A percentile compares a stretch with the other conserved stretches of the same genome.
Conservation (phyloP, 2,113 vertebrate species). For the Dryoscopus gambensis region DNA sequence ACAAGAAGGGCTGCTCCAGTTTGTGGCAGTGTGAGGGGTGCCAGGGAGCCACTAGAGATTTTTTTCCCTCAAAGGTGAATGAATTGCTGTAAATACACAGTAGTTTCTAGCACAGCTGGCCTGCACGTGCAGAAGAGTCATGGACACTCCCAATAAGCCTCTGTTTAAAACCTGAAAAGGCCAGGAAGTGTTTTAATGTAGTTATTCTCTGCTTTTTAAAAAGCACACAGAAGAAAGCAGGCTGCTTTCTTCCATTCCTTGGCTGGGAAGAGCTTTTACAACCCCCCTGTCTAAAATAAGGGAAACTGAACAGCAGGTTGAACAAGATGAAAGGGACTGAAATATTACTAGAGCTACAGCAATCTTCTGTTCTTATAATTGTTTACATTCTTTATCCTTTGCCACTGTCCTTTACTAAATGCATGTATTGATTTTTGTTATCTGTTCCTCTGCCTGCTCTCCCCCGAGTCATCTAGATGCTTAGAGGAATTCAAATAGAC, state of each 20-base stretch:
- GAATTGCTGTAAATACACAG: background rate
- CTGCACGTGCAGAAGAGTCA: background rate
- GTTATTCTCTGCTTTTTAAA: background rate
- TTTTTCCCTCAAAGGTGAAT: background rate
- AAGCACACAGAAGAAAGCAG: background rate
- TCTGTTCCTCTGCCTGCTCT: background rate
- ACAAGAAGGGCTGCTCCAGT: background rate
- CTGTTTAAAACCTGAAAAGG: background rate
- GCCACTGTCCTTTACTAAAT: background rate
- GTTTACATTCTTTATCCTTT: background rate
- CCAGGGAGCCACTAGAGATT: background rate
- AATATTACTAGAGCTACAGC: background rate
- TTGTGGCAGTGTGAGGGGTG: background rate
- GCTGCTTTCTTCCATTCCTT: background rate
- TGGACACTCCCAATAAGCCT: background rate
- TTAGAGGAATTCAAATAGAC: constrained; percentile 8
- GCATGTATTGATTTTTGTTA: constrained; percentile 3
- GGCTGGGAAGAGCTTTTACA: background rate
- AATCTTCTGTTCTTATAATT: background rate
- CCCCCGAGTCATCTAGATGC: background rate
- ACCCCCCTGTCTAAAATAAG: background rate
- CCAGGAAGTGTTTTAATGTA: background rate
- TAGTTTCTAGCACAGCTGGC: background rate
- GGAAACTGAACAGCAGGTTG: background rate
- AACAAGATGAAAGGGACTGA: background rate